Evolutionary conservation across 2,888 invertebrate genomes (phyloP).

Genomic region (Caenorhabditis drosophilae): DNA sequence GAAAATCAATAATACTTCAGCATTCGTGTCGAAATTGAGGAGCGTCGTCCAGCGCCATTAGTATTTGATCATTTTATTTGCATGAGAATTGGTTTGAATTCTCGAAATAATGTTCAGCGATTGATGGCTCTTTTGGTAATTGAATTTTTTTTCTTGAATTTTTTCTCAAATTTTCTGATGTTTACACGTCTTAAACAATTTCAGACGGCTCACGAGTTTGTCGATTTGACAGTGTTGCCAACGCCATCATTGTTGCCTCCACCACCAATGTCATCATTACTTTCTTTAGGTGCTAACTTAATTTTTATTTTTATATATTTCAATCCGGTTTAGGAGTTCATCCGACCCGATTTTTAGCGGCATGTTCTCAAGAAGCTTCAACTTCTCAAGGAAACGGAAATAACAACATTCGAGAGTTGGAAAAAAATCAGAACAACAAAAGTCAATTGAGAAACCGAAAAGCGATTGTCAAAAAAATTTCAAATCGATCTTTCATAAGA

Average conservation of each 20-base stretch:
- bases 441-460: constrained; percentile 7
- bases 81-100: constrained; percentile 49
- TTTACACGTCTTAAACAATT: no score
- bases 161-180: no score
- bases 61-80: constrained; percentile 52
- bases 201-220: constrained; percentile 48
- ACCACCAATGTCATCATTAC: no score
- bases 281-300: no score
- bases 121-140: constrained; percentile 46
- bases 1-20: constrained; percentile 2
- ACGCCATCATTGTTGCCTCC: constrained; percentile 29
- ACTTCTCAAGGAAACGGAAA: constrained; percentile 15
- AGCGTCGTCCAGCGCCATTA: constrained; percentile 27
- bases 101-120: constrained; percentile 46
- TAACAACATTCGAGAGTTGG: constrained; percentile 2
- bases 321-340: no score
- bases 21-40: constrained; percentile 1
- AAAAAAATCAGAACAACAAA: constrained; percentile 5
- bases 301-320: no score
- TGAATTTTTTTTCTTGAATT: not conserved
- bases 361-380: constrained; percentile 27
- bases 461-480: constrained; percentile 23
- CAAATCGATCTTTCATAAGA: constrained; percentile 11
- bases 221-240: constrained; percentile 46
- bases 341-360: constrained; percentile 6